Conservation (phyloP, 2,797 vertebrate genomes). For the Synaphobranchus kaupii region DNA sequence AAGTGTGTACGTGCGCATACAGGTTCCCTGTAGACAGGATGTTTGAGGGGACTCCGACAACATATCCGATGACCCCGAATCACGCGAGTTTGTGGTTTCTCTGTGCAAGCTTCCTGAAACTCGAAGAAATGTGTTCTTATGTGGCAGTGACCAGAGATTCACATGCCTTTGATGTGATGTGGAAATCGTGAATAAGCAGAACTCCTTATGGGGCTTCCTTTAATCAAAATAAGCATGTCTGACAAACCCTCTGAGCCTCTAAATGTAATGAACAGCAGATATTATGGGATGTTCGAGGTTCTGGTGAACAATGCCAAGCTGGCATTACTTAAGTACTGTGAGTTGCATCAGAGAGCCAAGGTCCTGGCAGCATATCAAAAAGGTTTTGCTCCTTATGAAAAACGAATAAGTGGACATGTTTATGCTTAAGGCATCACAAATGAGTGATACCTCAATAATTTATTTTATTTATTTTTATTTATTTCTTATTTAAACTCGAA, state of each 20-base stretch:
- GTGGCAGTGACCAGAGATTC: not conserved
- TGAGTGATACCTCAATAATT: not conserved
- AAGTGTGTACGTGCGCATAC: not conserved
- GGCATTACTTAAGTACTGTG: not conserved
- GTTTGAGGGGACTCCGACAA: too few species aligned
- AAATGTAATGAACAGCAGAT: slow-evolving; percentile 30
- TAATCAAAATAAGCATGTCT: slow-evolving; percentile 25
- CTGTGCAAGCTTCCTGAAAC: not conserved
- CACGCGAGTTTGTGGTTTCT: not conserved
- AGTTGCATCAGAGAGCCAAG: not conserved
- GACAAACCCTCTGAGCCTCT: slow-evolving; percentile 22
- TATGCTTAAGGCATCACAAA: not conserved
- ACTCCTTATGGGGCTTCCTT: not conserved
- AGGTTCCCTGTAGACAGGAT: not conserved
- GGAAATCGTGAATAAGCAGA: slow-evolving; percentile 35
- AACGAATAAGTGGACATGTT: not conserved
- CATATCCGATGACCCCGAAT: not conserved
- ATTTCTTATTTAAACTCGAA: too few species aligned
- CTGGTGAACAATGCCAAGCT: not conserved
- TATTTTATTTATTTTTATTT: too few species aligned
- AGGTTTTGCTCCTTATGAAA: not conserved
- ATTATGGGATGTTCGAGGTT: not conserved
- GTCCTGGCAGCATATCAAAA: not conserved
- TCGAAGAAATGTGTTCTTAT: not conserved
- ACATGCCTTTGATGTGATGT: slow-evolving; percentile 30